phyloP scores from a whole-genome alignment of 2,888 invertebrate species.

The Ramazzottius varieornatus region DNA sequence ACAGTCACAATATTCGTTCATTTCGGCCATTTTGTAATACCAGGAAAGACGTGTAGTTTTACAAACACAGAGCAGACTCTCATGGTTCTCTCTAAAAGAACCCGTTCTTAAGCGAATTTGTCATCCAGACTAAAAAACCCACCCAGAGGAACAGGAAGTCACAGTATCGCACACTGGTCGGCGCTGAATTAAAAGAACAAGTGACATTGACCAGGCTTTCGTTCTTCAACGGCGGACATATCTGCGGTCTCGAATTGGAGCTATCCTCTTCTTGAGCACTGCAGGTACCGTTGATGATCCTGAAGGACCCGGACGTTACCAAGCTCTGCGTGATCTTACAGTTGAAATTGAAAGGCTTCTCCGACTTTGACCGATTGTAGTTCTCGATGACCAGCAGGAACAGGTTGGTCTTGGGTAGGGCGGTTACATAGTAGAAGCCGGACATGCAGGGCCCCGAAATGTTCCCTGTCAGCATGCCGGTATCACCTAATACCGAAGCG shows the following conservation, averaged over 20 bases:
- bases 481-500: slow-evolving; percentile 17
- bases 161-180: too few relatives aligned
- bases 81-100: too few relatives aligned
- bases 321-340: slow-evolving; percentile 23
- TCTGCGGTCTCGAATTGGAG: background rate
- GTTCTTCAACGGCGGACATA: background rate
- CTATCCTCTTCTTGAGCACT: slow-evolving; percentile 17
- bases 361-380: slow-evolving; percentile 12
- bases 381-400: slow-evolving; percentile 24
- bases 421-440: slow-evolving; percentile 24
- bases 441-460: slow-evolving; percentile 23
- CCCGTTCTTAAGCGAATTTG: too few relatives aligned
- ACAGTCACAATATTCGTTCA: too few relatives aligned
- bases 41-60: too few relatives aligned
- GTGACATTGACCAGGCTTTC: background rate
- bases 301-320: slow-evolving; percentile 23
- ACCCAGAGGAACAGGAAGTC: too few relatives aligned
- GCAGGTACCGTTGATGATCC: slow-evolving; percentile 25
- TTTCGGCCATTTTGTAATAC: too few relatives aligned
- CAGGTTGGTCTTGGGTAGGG: slow-evolving; percentile 23
- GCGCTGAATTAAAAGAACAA: background rate
- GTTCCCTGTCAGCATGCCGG: slow-evolving; percentile 22
- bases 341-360: slow-evolving; percentile 20
- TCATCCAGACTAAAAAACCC: too few relatives aligned
- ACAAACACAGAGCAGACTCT: too few relatives aligned